phyloP scores from a whole-genome alignment of 2,888 invertebrate species.

The Physocephala rufipes region DNA sequence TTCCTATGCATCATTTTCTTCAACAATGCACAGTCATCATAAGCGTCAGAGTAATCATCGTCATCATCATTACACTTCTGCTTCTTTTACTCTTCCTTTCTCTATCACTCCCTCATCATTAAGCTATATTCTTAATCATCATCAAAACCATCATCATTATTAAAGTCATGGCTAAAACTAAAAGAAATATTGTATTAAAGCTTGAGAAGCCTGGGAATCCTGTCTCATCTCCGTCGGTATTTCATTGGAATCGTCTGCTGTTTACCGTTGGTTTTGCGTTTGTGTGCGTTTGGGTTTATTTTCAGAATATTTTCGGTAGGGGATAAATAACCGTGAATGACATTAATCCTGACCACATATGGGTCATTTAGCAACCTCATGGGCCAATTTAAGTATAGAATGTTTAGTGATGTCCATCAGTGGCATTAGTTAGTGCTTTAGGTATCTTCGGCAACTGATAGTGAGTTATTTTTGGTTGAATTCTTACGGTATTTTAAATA shows the following conservation, averaged over 20 bases:
- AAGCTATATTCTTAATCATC: too few species aligned
- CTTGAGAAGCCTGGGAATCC: background rate
- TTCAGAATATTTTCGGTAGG: background rate
- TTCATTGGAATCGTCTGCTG: background rate
- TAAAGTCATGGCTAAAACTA: background rate
- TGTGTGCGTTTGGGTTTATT: background rate
- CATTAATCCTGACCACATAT: constrained; percentile 29
- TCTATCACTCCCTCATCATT: background rate
- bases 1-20: background rate
- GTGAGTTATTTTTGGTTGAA: constrained; percentile 19
- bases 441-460: constrained; percentile 1
- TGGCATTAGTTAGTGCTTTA: background rate
- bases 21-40: too few species aligned
- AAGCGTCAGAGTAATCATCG: too few species aligned
- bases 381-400: background rate
- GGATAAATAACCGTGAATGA: background rate
- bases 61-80: too few species aligned
- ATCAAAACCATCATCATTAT: background rate
- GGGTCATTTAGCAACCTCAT: constrained; percentile 30
- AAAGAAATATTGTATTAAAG: too few species aligned
- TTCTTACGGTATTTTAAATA: background rate
- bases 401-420: too few species aligned
- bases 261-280: background rate
- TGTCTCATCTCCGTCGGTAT: constrained; percentile 10
- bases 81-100: too few species aligned